Conservation (phyloP, 1,140 invertebrate genomes). For the Drosophila saltans region DNA sequence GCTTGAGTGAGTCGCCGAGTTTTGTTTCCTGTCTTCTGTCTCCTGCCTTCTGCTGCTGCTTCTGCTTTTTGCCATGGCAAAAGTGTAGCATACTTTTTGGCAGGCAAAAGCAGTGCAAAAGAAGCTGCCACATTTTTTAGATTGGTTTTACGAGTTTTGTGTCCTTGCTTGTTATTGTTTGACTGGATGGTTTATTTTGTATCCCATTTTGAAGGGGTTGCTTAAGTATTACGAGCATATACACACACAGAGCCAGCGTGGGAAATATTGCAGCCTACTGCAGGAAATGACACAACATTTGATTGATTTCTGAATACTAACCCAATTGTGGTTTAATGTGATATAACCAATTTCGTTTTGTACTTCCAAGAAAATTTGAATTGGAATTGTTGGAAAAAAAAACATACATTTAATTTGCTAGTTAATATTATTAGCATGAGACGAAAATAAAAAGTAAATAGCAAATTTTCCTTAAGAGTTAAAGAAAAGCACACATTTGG, state of each 20-base stretch:
- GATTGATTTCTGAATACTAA: constrained; percentile 7
- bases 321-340: neutral
- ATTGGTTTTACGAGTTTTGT: constrained; percentile 61
- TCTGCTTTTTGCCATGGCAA: constrained; percentile 19
- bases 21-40: constrained; percentile 69
- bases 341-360: neutral
- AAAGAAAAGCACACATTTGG: no score
- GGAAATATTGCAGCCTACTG: constrained; percentile 25
- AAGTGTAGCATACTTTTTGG: constrained; percentile 76
- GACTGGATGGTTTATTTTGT: constrained; percentile 20
- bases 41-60: constrained; percentile 21
- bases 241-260: constrained; percentile 1
- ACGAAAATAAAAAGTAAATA: no score
- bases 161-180: constrained; percentile 30
- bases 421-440: no score
- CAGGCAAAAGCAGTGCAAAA: constrained; percentile 34
- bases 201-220: constrained; percentile 22
- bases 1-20: constrained; percentile 81
- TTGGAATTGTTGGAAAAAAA: no score
- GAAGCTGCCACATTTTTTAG: constrained; percentile 53
- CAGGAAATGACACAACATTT: neutral
- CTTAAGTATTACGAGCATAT: constrained; percentile 7
- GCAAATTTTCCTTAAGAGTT: no score
- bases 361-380: no score
- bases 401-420: no score